Evolutionary conservation across 2,888 invertebrate genomes (phyloP).

Genomic region (Meandrusa payeni): DNA sequence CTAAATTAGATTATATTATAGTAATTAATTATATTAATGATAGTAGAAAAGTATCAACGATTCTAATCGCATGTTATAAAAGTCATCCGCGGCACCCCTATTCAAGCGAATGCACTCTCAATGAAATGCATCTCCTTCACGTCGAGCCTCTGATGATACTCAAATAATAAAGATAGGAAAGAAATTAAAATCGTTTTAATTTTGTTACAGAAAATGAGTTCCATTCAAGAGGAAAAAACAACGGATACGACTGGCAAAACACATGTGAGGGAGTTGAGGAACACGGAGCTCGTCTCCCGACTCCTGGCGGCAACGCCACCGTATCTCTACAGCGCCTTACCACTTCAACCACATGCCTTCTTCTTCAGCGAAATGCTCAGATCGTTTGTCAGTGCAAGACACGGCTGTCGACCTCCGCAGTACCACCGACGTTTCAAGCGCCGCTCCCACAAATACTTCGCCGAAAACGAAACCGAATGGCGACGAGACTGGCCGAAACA

Average conservation of each 20-base stretch:
- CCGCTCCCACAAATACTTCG: conserved; percentile 81
- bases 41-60: no score
- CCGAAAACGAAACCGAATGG: conserved; percentile 73
- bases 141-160: conserved; percentile 36
- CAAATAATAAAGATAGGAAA: conserved; percentile 15
- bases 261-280: conserved; percentile 82
- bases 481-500: conserved; percentile 73
- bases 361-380: conserved; percentile 94
- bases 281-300: conserved; percentile 89
- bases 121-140: conserved; percentile 42
- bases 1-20: no score
- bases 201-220: conserved; percentile 66
- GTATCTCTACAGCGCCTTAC: conserved; percentile 90
- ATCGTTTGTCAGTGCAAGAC: conserved; percentile 89
- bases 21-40: no score
- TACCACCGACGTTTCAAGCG: conserved; percentile 82
- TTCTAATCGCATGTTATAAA: conserved; percentile 40
- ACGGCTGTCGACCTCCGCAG: conserved; percentile 71
- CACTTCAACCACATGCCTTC: conserved; percentile 90
- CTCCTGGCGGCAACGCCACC: conserved; percentile 93
- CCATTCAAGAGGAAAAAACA: conserved; percentile 70
- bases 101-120: conserved; percentile 35
- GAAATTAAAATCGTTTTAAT: conserved; percentile 18
- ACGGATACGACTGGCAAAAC: conserved; percentile 59
- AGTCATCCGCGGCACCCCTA: conserved; percentile 35